Conservation (phyloP, 2,888 invertebrate species). For the Thereva unica region DNA sequence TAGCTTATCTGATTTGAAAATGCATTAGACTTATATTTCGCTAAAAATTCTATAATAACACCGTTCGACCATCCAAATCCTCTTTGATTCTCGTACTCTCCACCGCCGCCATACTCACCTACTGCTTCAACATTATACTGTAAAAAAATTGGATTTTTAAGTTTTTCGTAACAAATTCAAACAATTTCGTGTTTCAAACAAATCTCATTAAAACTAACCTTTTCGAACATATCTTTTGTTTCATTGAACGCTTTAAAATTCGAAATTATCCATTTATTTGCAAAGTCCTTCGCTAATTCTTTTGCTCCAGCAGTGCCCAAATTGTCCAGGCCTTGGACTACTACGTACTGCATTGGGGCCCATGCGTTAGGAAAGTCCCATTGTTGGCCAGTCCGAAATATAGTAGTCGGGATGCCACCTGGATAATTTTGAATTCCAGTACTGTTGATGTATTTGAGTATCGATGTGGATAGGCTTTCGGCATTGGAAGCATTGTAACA, state of each 20-base stretch:
- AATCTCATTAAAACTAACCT: conserved; percentile 62
- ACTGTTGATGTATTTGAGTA: conserved; percentile 72
- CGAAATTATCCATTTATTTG: conserved; percentile 78
- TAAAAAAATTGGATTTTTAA: conserved; percentile 39
- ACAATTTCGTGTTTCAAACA: conserved; percentile 15
- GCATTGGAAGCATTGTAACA: conserved; percentile 67
- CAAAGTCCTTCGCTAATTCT: conserved; percentile 70
- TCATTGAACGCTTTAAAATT: conserved; percentile 76
- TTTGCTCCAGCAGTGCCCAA: conserved; percentile 69
- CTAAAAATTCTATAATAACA: conserved; percentile 79
- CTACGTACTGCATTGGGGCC: conserved; percentile 87
- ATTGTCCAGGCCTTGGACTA: conserved; percentile 75
- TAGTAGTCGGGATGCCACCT: conserved; percentile 81
- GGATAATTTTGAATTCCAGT: conserved; percentile 66
- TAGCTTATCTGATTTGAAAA: too few relatives aligned
- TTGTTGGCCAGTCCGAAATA: conserved; percentile 79
- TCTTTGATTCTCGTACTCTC: conserved; percentile 86
- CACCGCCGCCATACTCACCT: conserved; percentile 79
- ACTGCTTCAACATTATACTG: conserved; percentile 67
- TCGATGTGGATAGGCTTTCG: conserved; percentile 63
- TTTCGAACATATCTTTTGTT: conserved; percentile 78
- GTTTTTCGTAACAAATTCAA: neutral
- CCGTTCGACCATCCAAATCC: conserved; percentile 97
- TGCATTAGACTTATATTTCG: conserved; percentile 63
- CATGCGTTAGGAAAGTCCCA: conserved; percentile 95